Evolutionary conservation across 2,888 invertebrate species (phyloP).

Genomic region (Disparrhopalites patrizii): DNA sequence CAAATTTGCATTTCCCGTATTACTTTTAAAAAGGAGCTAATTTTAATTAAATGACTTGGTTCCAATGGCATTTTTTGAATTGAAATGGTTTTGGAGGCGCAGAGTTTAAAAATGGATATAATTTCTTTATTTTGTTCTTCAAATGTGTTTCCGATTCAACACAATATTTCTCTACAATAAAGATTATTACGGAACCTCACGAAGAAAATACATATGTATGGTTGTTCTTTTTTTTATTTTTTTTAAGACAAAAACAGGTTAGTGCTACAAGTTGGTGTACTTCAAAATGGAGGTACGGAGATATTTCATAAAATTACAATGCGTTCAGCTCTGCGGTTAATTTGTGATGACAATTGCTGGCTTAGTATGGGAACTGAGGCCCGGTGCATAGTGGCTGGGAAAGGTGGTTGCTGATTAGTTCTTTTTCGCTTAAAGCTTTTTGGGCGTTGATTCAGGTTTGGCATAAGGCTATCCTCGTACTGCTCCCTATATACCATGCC

Average conservation of each 20-base stretch:
- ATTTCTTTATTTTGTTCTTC: background rate
- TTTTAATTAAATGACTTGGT: no score
- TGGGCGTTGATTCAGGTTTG: conserved; percentile 28
- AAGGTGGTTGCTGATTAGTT: conserved; percentile 23
- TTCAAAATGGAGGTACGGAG: background rate
- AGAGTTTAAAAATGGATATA: no score
- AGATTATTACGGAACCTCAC: no score
- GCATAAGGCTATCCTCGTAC: conserved; percentile 47
- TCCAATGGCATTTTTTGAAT: no score
- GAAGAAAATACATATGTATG: background rate
- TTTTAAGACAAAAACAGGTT: background rate
- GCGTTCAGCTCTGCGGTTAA: conserved; percentile 19
- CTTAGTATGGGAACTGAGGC: conserved; percentile 4
- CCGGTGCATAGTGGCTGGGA: conserved; percentile 16
- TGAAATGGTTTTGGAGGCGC: no score
- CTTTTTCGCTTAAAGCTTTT: conserved; percentile 30
- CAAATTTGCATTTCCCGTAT: no score
- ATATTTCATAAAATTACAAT: conserved; percentile 21
- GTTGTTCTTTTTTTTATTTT: background rate
- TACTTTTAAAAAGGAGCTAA: no score
- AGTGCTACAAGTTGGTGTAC: background rate
- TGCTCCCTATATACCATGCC: conserved; percentile 45
- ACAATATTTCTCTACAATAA: no score
- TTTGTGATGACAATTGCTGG: conserved; percentile 17
- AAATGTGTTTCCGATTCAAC: background rate